Evolutionary conservation across 2,113 vertebrate species (phyloP).

Genomic region (Lagenorhynchus albirostris): DNA sequence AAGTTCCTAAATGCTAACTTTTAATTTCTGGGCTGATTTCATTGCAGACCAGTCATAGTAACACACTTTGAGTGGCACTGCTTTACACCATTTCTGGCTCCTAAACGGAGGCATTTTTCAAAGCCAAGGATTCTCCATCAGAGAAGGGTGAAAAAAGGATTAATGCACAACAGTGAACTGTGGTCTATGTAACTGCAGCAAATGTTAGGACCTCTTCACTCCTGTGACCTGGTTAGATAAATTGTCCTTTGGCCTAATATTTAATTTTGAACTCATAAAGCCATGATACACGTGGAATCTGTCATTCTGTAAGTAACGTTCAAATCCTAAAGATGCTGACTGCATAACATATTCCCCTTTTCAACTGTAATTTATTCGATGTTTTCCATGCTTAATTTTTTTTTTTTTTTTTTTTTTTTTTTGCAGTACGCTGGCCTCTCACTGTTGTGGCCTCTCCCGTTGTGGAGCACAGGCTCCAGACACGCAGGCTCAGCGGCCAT

Average conservation of each 20-base stretch:
- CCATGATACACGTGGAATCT: neutral
- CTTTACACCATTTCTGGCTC: neutral
- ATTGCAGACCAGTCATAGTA: neutral
- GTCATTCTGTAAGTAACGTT: neutral
- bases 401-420: no score
- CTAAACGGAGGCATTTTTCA: neutral
- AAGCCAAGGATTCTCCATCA: neutral
- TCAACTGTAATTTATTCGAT: neutral
- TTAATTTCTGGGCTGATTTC: neutral
- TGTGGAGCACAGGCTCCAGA: no score
- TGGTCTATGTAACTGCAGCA: neutral
- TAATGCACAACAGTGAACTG: neutral
- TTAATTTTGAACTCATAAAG: constrained; percentile 18
- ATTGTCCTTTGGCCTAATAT: neutral
- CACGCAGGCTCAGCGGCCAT: no score
- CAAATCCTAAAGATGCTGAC: neutral
- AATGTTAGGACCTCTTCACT: neutral
- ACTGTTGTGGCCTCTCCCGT: no score
- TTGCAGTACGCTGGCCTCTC: no score
- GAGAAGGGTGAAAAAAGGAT: neutral
- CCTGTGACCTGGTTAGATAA: neutral
- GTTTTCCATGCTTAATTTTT: neutral
- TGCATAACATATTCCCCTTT: neutral
- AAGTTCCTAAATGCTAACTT: neutral
- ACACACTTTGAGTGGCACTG: neutral